Conservation (phyloP, 1,140 invertebrate genomes). For the Cotesia typhae region DNA sequence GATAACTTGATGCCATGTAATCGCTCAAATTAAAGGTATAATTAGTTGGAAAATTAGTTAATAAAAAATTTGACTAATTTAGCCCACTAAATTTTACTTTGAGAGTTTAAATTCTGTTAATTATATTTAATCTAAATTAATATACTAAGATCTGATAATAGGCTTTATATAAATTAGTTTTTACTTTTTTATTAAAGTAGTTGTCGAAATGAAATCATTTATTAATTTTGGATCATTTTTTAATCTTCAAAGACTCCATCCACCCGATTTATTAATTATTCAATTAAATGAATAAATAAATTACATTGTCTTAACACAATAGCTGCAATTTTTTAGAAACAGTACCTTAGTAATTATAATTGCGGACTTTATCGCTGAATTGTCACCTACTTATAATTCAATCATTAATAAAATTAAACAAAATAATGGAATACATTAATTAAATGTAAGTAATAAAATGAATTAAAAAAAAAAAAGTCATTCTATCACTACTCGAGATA, state of each 20-base stretch:
- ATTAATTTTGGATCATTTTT: no score
- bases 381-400: background rate
- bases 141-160: background rate
- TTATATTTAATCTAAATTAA: constrained; percentile 22
- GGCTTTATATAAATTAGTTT: no score
- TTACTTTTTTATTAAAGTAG: no score
- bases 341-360: background rate
- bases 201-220: no score
- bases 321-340: background rate
- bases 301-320: background rate
- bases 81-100: background rate
- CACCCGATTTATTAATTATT: constrained; percentile 13
- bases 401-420: constrained; percentile 6
- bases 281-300: background rate
- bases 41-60: constrained; percentile 46
- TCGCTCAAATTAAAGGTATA: constrained; percentile 57
- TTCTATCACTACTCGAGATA: constrained; percentile 44
- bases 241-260: constrained; percentile 21
- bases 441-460: background rate
- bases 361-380: background rate
- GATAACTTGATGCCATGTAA: constrained; percentile 55
- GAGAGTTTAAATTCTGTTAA: background rate
- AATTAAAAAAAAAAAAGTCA: constrained; percentile 44
- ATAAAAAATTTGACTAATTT: constrained; percentile 35
- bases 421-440: background rate